phyloP scores from a whole-genome alignment of 2,888 invertebrate genomes.

The Oligia latruncula region DNA sequence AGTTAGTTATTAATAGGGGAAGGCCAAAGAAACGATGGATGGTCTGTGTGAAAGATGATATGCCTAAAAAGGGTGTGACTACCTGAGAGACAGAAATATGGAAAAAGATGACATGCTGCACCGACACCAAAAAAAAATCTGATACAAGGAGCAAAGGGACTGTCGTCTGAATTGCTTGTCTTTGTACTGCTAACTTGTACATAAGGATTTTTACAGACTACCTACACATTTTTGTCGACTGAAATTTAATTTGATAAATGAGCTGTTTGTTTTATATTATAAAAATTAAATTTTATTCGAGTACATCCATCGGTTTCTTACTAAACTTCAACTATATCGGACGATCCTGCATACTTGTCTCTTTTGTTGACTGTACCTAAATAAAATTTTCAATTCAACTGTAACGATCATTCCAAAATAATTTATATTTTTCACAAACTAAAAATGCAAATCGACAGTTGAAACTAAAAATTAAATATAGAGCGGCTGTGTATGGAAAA shows the following conservation, averaged over 20 bases:
- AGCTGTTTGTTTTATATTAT: too few relatives aligned
- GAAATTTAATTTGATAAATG: too few relatives aligned
- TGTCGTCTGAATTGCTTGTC: background rate
- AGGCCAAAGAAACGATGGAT: background rate
- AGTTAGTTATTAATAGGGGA: background rate
- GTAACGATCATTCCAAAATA: background rate
- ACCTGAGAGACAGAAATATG: background rate
- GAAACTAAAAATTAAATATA: constrained; percentile 8
- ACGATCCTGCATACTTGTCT: too few relatives aligned
- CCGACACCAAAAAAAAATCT: background rate
- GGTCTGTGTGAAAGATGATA: background rate
- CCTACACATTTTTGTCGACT: too few relatives aligned
- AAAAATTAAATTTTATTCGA: too few relatives aligned
- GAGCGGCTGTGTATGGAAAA: constrained; percentile 23
- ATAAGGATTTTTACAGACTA: too few relatives aligned
- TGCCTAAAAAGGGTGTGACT: background rate
- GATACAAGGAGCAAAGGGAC: background rate
- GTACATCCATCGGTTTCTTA: too few relatives aligned
- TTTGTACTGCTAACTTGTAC: background rate
- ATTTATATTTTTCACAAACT: background rate
- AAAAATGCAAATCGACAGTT: background rate
- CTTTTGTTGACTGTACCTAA: background rate
- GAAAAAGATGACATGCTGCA: background rate
- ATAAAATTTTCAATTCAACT: background rate
- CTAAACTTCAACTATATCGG: too few relatives aligned